These are phyloP conservation scores for Candidula unifasciata DNA, from an alignment of 2,888 invertebrate genomes.

Conservation along the genomic window DNA sequence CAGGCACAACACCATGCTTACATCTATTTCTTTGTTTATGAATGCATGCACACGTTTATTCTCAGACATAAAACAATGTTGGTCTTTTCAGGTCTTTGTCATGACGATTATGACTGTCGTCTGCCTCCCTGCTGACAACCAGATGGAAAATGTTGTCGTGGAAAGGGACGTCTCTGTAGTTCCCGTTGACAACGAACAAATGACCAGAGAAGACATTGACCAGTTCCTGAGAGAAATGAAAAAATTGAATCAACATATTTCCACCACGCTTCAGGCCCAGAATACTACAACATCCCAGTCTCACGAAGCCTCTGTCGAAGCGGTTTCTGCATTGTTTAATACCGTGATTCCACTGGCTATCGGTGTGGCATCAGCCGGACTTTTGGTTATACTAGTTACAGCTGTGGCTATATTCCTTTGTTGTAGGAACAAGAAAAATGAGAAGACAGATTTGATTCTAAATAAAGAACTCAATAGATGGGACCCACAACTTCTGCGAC, in stretches of 20 bases:
- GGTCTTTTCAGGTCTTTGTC: neutral
- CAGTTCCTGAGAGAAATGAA: neutral
- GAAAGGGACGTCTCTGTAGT: neutral
- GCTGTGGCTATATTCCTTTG: neutral
- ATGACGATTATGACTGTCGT: neutral
- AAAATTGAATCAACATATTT: neutral
- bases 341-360: neutral
- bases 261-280: neutral
- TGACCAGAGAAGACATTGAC: neutral
- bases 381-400: neutral
- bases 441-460: conserved; percentile 15
- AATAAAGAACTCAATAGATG: conserved; percentile 43
- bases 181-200: neutral
- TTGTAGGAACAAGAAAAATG: neutral
- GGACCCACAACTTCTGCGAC: conserved; percentile 45
- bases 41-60: neutral
- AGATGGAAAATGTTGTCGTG: neutral
- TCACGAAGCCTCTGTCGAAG: neutral
- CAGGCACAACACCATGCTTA: no score
- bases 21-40: no score
- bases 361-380: neutral
- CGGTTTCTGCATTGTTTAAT: neutral
- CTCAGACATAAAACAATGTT: neutral
- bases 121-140: neutral
- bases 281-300: neutral